Conservation (phyloP, 1,140 invertebrate species). For the Hestina assimilis region DNA sequence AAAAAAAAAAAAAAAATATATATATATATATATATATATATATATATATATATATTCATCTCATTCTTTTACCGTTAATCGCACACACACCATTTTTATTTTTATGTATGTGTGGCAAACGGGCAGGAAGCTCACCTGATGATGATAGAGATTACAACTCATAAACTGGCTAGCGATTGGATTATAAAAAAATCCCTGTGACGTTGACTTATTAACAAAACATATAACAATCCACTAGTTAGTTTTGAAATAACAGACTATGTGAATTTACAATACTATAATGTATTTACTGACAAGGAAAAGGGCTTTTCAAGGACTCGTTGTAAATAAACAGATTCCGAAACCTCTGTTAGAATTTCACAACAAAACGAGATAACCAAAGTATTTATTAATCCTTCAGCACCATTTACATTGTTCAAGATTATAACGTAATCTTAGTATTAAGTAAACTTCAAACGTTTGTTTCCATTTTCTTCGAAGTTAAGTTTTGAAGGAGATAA, state of each 20-base stretch:
- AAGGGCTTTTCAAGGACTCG: not conserved
- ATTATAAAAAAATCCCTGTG: too few relatives aligned
- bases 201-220: too few relatives aligned
- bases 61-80: too few relatives aligned
- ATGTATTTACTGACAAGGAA: not conserved
- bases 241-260: too few relatives aligned
- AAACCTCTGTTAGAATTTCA: not conserved
- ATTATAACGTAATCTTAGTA: slow-evolving; percentile 8
- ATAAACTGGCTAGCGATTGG: too few relatives aligned
- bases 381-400: slow-evolving; percentile 5
- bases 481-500: not conserved
- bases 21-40: not conserved
- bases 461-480: not conserved
- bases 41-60: not conserved
- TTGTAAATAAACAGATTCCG: not conserved
- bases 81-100: too few relatives aligned
- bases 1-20: not conserved
- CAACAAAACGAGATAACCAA: slow-evolving; percentile 4
- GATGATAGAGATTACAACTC: too few relatives aligned
- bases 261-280: not conserved
- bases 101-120: too few relatives aligned
- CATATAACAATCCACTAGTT: too few relatives aligned
- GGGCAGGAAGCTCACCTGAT: too few relatives aligned
- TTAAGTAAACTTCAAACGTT: slow-evolving; percentile 7
- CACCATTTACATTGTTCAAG: slow-evolving; percentile 5